Base-by-base conservation (phyloP, 2,888 invertebrate genomes). In the Diogma glabrata region DNA sequence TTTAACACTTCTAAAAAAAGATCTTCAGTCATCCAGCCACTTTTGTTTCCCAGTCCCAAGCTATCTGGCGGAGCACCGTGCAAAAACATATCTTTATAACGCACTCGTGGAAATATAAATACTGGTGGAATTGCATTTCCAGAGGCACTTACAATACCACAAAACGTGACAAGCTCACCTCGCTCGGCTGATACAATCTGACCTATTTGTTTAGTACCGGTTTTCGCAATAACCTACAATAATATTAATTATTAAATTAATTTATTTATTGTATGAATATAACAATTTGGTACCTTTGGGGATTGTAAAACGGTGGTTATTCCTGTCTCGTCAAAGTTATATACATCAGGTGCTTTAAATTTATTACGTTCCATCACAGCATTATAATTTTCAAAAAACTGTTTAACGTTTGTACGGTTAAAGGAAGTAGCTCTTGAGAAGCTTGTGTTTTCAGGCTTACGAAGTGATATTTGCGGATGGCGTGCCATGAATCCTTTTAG, bases 121-220 rank as follows among this genome's bases (percentile, higher is more conserved):
- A 54, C 46, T 8, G 56, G 59, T 16, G 58, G 56, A 23, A 55
- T 33, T 9, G 45, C 24, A 50, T 54, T 56, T 22, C 57, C 56
- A 40, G 47, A 38, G 16, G 58, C 58, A 47, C 50, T 53, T 9
- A 56, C 51, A 17, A 49, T 51, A 45, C 50, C 46, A 47, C 53
- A 52, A 22, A 58, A 52, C 43, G 59, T 59, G n/a, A 60, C 55
- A 17, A 60, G 45, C 28, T 57, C 54, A 33, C 60, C 57, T 55
- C 57, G 54, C 54, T 63, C 61, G 28, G 56, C 58, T 45, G 59
- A 61, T 19, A 58, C 57, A 46, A 55, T 52, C 52, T 57, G 55
- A 30, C 59, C 59, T 43, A 61, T 58, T 45, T 58, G 56, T 54
- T 59, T 56, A 49, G 38, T 43, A 17, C 55, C 55, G 38, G 50